Evolutionary conservation across 2,113 vertebrate genomes (phyloP).

Genomic region (Neoarius graeffei): DNA sequence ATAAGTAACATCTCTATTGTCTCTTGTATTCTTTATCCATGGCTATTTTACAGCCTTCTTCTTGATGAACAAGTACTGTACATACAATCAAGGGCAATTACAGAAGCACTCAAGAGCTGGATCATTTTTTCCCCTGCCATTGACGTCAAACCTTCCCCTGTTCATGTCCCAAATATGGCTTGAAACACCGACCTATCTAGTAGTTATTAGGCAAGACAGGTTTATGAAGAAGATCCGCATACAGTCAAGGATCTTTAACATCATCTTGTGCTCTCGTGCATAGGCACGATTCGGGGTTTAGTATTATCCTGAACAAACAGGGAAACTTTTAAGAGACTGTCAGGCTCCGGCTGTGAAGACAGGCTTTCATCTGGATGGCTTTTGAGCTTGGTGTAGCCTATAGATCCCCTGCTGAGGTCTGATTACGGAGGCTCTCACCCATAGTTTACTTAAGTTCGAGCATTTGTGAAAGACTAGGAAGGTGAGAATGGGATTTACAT

Average conservation of each 20-base stretch:
- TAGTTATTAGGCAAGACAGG: neutral
- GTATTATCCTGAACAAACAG: constrained; percentile 37
- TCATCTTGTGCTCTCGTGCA: too few relatives aligned
- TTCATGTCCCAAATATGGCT: constrained; percentile 41
- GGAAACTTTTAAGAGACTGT: constrained; percentile 12
- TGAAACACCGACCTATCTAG: neutral
- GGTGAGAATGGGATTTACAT: neutral
- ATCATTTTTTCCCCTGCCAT: constrained; percentile 6
- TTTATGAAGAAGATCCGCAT: neutral
- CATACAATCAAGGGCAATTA: constrained; percentile 46
- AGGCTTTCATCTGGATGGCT: constrained; percentile 45
- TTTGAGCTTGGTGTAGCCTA: constrained; percentile 30
- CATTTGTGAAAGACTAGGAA: neutral
- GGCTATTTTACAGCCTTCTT: neutral
- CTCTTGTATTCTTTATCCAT: neutral
- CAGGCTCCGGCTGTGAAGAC: constrained; percentile 33
- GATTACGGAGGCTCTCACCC: neutral
- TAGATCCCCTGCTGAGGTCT: neutral
- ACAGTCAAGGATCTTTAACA: neutral
- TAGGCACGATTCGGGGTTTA: neutral
- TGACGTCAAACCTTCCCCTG: constrained; percentile 39
- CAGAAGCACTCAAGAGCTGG: constrained; percentile 3
- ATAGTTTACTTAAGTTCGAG: neutral
- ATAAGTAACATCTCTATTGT: neutral
- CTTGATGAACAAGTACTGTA: constrained; percentile 14